A percentile compares a stretch with the other conserved stretches of the same genome.
These are phyloP conservation scores for Glaucomys volans DNA, from an alignment of 2,113 vertebrate species.

Conservation along the genomic window DNA sequence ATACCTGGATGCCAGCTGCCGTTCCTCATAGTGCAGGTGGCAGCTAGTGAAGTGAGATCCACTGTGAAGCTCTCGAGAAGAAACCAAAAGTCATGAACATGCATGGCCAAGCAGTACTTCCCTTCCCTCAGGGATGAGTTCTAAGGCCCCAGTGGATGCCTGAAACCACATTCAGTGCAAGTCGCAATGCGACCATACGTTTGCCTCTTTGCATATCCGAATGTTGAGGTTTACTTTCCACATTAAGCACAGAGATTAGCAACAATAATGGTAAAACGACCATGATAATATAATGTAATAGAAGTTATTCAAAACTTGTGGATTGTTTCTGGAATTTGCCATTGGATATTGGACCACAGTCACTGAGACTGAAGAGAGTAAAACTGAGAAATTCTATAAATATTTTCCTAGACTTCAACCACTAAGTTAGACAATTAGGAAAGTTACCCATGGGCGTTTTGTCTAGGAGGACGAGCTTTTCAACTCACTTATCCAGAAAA, in stretches of 20 bases:
- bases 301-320: background rate
- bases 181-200: background rate
- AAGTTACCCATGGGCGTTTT: background rate
- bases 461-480: background rate
- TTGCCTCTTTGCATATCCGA: background rate
- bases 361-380: background rate
- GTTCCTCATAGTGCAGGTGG: background rate
- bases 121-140: background rate
- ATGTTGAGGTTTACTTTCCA: background rate
- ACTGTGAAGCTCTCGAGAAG: background rate
- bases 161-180: background rate
- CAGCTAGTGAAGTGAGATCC: too few relatives aligned
- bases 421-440: background rate
- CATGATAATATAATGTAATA: background rate
- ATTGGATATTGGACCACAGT: background rate
- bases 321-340: background rate
- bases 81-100: background rate
- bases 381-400: background rate
- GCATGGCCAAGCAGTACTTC: fast-evolving
- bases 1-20: too few relatives aligned
- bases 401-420: background rate
- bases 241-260: background rate
- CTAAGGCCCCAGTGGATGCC: background rate
- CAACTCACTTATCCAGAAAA: background rate
- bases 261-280: background rate